Evolutionary conservation across 2,888 invertebrate species (phyloP), one percentile per base, ranked within the genome.

Genomic region (Eurytoma californica): DNA sequence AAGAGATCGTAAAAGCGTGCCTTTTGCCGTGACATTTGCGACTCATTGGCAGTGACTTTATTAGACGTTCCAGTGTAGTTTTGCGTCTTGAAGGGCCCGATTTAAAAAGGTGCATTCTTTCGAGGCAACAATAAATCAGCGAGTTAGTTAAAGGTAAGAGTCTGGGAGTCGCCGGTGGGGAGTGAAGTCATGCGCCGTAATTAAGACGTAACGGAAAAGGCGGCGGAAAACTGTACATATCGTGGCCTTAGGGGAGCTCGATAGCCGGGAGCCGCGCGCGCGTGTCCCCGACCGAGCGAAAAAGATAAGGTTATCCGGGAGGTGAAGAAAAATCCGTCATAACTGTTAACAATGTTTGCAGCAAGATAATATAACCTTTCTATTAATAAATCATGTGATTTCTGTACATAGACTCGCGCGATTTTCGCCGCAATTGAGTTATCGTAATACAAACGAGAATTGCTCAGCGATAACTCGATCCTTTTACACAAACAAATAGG

Each of bases 301-400:
- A 12, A 12, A 74, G 75, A 72, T 79, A 75, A 75, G 70, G 75
- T 70, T 79, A 75, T 79, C 72, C 66, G 70, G 47, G 60, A 70
- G 69, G 70, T 75, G 66, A 70, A 72, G 75, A 79, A 79, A 79
- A 79, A 73, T 74, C 66, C 60, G 66, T 74, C 70, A 58, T 78
- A 78, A 72, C 63, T 55, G 78, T 72, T 72, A 77, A 78, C 63
- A 68, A 61, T 73, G 51, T 69, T 69, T 20, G 49, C 63, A 51
- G 18, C 9, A 57, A 65, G 53, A 30, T n/a, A 60, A 60, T 28
- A 14, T 65, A 72, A 67, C 72, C 60, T 77, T 77, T 72, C 72
- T 72, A 72, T 77, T 67, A 72, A 77, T 72, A 72, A 66, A 66
- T 39, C 39, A 18, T 16, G 66, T 51, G n/a, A 28, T 30, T 57